A percentile compares a stretch with the other conserved stretches of the same genome.
These are phyloP conservation scores for Eupeodes luniger DNA, from an alignment of 2,888 invertebrate genomes.

Conservation along the genomic window DNA sequence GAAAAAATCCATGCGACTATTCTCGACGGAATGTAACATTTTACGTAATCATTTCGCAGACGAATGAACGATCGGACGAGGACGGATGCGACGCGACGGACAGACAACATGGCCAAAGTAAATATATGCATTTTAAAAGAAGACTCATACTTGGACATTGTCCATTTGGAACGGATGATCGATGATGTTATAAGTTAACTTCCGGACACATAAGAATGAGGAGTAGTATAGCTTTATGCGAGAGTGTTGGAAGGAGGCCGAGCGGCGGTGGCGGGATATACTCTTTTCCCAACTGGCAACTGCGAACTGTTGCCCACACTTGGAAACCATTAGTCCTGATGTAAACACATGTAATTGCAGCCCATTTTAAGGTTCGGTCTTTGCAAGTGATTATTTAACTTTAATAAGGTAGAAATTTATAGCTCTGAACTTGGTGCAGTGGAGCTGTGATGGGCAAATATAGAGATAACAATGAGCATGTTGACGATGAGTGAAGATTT, in stretches of 20 bases:
- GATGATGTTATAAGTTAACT: constrained; percentile 69
- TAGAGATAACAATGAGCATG: constrained; percentile 25
- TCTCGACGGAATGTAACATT: constrained; percentile 70
- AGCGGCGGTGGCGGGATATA: not conserved
- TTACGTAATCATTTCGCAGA: constrained; percentile 63
- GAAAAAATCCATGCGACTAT: constrained; percentile 56
- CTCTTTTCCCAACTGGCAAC: not conserved
- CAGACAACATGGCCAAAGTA: constrained; percentile 10
- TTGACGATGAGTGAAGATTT: constrained; percentile 32
- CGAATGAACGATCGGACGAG: not conserved
- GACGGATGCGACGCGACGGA: not conserved
- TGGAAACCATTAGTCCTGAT: constrained; percentile 56
- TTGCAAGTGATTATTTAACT: constrained; percentile 61
- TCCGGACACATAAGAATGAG: constrained; percentile 55
- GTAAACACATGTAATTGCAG: constrained; percentile 74
- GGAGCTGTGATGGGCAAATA: constrained; percentile 4
- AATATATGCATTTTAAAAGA: constrained; percentile 50
- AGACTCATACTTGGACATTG: constrained; percentile 44
- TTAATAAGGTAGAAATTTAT: constrained; percentile 54
- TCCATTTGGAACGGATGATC: constrained; percentile 70
- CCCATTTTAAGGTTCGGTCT: constrained; percentile 61
- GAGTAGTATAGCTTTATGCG: constrained; percentile 1
- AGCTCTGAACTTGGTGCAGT: no score
- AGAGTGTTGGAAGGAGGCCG: constrained; percentile 8
- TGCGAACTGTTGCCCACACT: constrained; percentile 53